Percentiles rank a stretch among this genome's conserved stretches.
Conservation (phyloP, 2,797 vertebrate species). For the Crypturellus tataupa region DNA sequence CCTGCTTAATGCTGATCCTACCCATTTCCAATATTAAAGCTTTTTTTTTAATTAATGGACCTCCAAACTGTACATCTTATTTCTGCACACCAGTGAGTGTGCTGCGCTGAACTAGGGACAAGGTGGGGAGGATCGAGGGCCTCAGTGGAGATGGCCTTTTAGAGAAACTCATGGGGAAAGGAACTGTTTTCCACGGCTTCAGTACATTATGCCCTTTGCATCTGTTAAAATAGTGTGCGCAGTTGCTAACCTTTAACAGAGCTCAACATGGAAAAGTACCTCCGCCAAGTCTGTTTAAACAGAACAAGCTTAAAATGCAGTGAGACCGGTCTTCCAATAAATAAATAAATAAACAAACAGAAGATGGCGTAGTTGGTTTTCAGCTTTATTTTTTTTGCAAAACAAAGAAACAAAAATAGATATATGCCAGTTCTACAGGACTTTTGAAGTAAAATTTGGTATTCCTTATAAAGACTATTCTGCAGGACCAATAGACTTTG, state of each 20-base stretch:
- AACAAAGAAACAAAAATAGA: not conserved
- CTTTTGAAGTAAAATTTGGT: not conserved
- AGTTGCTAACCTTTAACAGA: not conserved
- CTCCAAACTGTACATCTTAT: not conserved
- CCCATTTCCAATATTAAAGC: too few species aligned
- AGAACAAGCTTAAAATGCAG: not conserved
- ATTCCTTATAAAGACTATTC: not conserved
- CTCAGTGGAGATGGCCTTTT: not conserved
- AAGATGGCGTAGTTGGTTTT: not conserved
- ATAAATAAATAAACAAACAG: not conserved
- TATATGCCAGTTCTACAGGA: not conserved
- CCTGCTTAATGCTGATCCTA: too few species aligned
- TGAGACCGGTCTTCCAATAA: rapidly evolving
- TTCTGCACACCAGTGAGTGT: not conserved
- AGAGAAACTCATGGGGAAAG: not conserved
- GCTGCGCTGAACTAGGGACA: not conserved
- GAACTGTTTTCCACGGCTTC: not conserved
- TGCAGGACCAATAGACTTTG: not conserved
- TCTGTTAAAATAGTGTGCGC: not conserved
- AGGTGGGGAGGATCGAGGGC: not conserved
- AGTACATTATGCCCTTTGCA: not conserved
- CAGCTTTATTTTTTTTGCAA: not conserved
- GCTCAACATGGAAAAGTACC: not conserved
- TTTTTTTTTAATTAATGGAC: not conserved
- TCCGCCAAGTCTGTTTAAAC: not conserved